Percentiles rank a stretch among this genome's conserved stretches.
Conservation (phyloP, 2,113 vertebrate genomes). For the Triplophysa siluroides region DNA sequence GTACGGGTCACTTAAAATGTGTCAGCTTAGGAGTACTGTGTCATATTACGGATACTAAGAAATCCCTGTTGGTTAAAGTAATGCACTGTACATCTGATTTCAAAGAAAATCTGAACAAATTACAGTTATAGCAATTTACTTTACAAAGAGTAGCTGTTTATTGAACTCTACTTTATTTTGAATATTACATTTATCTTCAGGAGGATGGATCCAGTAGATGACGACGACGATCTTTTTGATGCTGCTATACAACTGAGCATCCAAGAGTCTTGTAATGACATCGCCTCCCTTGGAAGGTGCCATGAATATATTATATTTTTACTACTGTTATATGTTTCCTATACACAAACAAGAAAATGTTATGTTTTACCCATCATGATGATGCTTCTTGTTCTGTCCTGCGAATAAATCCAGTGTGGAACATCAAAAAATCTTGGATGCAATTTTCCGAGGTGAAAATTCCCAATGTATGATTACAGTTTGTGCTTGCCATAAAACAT, state of each 20-base stretch:
- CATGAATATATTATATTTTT: neutral
- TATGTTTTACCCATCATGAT: neutral
- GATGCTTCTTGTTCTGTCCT: slow-evolving; percentile 22
- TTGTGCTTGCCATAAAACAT: neutral
- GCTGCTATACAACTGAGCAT: slow-evolving; percentile 78
- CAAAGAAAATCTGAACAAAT: neutral
- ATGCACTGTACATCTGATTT: neutral
- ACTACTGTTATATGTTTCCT: too few species aligned
- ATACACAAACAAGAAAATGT: neutral
- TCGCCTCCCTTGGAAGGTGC: slow-evolving; percentile 72
- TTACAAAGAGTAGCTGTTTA: neutral
- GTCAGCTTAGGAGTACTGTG: neutral
- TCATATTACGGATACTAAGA: slow-evolving; percentile 2
- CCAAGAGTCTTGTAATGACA: slow-evolving; percentile 73
- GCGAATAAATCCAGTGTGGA: slow-evolving; percentile 64
- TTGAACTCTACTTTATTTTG: neutral
- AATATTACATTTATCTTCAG: neutral
- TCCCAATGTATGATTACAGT: neutral
- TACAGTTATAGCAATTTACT: neutral
- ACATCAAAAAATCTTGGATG: slow-evolving; percentile 76
- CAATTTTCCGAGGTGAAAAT: slow-evolving; percentile 78
- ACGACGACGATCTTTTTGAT: slow-evolving; percentile 70
- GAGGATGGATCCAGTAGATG: slow-evolving; percentile 70
- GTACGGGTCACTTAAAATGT: neutral
- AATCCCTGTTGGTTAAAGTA: neutral